These are phyloP conservation scores for Arenaria interpres DNA, from an alignment of 2,113 vertebrate genomes.

Conservation along the genomic window DNA sequence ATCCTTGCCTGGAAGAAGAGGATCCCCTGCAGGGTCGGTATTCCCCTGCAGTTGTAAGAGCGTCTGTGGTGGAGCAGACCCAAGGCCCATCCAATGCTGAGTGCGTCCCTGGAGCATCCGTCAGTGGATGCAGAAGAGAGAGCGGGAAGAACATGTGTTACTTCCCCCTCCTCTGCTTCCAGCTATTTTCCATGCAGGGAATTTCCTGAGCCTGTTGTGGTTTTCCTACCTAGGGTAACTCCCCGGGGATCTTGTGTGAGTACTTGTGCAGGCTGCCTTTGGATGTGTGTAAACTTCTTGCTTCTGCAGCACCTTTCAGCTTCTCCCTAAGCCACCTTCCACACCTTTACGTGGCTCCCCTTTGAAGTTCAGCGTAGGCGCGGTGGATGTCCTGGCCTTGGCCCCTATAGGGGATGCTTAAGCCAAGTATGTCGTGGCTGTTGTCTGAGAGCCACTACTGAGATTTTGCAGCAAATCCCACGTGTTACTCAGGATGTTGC, in stretches of 20 bases:
- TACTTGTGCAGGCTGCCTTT: background rate
- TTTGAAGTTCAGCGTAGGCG: background rate
- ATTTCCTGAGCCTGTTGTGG: slow-evolving; percentile 35
- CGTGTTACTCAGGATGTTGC: background rate
- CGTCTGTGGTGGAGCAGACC: background rate
- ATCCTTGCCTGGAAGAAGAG: slow-evolving; percentile 26
- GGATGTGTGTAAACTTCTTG: background rate
- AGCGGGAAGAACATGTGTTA: background rate
- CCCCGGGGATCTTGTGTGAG: background rate
- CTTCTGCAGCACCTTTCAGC: background rate
- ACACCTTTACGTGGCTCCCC: background rate
- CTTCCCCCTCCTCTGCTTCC: background rate
- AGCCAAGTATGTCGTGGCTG: background rate
- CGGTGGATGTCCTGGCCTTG: background rate
- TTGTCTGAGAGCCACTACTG: background rate
- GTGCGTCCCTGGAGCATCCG: background rate
- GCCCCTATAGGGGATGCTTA: background rate
- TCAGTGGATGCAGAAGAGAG: background rate
- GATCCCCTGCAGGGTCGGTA: background rate
- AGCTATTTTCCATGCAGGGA: slow-evolving; percentile 13
- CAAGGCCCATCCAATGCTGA: background rate
- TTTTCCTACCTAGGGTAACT: background rate
- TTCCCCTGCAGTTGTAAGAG: slow-evolving; percentile 2
- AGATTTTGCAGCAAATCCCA: background rate
- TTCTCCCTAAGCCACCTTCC: background rate